Evolutionary conservation across 1,140 invertebrate species (phyloP).

Genomic region (Sminthurides bifidus): DNA sequence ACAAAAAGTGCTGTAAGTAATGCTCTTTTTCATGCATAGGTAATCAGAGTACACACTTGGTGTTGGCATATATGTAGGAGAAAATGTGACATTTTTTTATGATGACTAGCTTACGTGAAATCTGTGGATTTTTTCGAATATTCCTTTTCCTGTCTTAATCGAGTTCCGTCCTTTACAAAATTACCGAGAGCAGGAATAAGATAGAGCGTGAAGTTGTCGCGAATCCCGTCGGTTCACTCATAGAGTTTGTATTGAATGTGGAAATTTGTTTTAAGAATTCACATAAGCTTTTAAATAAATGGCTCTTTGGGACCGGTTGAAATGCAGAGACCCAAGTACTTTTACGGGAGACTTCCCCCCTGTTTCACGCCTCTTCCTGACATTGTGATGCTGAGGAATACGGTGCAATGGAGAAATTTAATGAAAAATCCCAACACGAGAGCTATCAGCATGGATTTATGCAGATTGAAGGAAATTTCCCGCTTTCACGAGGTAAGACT

Average conservation of each 20-base stretch:
- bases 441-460: slow-evolving; percentile 13
- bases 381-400: slow-evolving; percentile 13
- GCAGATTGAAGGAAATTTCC: slow-evolving; percentile 1
- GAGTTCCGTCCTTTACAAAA: neutral
- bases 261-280: neutral
- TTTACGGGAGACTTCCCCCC: slow-evolving; percentile 21
- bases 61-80: too few species aligned
- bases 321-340: slow-evolving; percentile 20
- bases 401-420: slow-evolving; percentile 7
- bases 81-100: neutral
- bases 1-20: too few species aligned
- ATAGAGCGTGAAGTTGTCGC: too few species aligned
- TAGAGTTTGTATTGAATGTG: neutral
- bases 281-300: neutral
- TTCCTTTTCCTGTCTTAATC: neutral
- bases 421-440: slow-evolving; percentile 18
- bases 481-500: slow-evolving; percentile 16
- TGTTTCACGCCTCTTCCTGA: slow-evolving; percentile 23
- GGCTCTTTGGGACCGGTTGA: neutral
- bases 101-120: neutral
- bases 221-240: neutral
- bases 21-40: too few species aligned
- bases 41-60: neutral
- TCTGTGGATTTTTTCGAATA: neutral
- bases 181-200: too few species aligned